A percentile compares a stretch with the other conserved stretches of the same genome.
phyloP scores from a whole-genome alignment of 1,140 invertebrate species.

The Ladona fulva region DNA sequence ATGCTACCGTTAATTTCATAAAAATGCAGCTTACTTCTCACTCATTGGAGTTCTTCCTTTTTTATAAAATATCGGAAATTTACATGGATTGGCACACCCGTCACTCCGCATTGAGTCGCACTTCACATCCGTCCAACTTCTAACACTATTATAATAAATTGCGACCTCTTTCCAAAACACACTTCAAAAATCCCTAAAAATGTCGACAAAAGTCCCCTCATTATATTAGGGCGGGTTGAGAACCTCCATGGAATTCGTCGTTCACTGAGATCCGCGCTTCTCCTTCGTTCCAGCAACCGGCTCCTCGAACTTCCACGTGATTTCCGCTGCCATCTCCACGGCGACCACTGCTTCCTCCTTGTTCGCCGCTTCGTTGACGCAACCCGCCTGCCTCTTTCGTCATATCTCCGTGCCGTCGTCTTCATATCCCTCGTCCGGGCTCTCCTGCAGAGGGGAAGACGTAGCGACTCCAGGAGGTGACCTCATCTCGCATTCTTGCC shows the following conservation, averaged over 20 bases:
- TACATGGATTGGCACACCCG: too few relatives aligned
- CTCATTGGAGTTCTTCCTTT: too few relatives aligned
- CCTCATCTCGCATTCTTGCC: background rate
- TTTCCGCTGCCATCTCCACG: background rate
- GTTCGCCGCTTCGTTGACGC: background rate
- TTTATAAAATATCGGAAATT: too few relatives aligned
- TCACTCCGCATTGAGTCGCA: too few relatives aligned
- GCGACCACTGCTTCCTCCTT: background rate
- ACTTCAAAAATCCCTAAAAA: background rate
- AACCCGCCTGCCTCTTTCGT: slow-evolving; percentile 21
- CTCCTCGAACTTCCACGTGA: background rate
- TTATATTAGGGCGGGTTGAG: background rate
- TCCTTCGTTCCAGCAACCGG: background rate
- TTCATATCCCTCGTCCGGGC: slow-evolving; percentile 79
- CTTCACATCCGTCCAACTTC: background rate
- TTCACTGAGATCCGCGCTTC: background rate
- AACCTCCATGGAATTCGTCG: background rate
- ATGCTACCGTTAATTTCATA: too few relatives aligned
- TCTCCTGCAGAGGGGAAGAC: slow-evolving; percentile 41
- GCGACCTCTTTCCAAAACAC: background rate
- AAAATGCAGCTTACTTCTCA: too few relatives aligned
- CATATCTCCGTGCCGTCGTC: slow-evolving; percentile 53
- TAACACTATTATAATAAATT: background rate
- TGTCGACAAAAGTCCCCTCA: background rate
- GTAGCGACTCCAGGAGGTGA: background rate